A percentile compares a stretch with the other conserved stretches of the same genome.
Conservation (phyloP, 1,140 invertebrate species). For the Pemphigus obesinymphae region DNA sequence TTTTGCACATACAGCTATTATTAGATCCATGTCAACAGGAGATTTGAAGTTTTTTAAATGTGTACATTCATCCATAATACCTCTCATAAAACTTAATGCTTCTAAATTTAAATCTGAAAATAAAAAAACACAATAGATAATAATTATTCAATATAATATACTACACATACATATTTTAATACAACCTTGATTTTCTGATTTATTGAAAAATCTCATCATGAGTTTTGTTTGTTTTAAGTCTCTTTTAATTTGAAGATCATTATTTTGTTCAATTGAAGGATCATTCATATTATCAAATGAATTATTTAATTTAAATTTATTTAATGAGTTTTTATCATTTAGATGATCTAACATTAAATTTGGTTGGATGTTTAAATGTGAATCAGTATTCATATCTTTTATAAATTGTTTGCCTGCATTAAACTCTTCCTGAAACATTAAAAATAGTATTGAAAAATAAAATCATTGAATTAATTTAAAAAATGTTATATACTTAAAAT, state of each 20-base stretch:
- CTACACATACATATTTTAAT: background rate
- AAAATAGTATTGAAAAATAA: no score
- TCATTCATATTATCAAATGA: conserved; percentile 9
- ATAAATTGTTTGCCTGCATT: conserved; percentile 25
- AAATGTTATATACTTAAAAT: no score
- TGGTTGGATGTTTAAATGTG: background rate
- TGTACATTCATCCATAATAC: conserved; percentile 98
- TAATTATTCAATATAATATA: background rate
- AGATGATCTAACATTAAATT: conserved; percentile 4
- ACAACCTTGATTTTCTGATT: conserved; percentile 9
- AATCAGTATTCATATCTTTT: background rate
- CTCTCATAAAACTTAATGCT: conserved; percentile 89
- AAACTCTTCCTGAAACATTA: conserved; percentile 44
- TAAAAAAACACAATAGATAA: background rate
- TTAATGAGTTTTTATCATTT: background rate
- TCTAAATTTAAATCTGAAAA: conserved; percentile 32
- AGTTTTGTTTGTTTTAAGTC: background rate
- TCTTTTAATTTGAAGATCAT: conserved; percentile 2
- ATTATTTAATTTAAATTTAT: conserved; percentile 8
- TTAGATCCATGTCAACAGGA: conserved; percentile 76
- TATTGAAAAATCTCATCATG: conserved; percentile 22
- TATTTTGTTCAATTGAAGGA: background rate
- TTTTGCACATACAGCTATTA: conserved; percentile 78
- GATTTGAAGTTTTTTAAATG: conserved; percentile 88
- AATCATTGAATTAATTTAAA: no score